These are phyloP conservation scores for Limnephilus rhombicus DNA, from an alignment of 2,888 invertebrate species.

Conservation along the genomic window DNA sequence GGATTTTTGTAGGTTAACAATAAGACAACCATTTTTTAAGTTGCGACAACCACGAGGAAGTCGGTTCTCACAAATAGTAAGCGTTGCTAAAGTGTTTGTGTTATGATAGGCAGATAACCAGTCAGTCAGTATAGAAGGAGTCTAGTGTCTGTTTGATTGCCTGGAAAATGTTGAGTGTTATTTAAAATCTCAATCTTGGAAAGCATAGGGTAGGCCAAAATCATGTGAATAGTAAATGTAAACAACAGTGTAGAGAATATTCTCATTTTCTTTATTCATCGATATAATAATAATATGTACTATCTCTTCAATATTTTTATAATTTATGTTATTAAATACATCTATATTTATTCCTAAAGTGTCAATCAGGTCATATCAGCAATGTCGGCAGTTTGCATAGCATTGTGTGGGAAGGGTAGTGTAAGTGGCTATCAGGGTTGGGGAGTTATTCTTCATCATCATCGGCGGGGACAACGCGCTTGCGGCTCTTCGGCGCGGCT, in stretches of 20 bases:
- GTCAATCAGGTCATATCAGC: conserved; percentile 52
- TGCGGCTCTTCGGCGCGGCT: conserved; percentile 70
- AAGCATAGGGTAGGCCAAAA: not conserved
- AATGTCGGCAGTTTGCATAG: conserved; percentile 50
- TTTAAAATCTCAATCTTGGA: not conserved
- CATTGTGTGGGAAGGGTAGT: conserved; percentile 3
- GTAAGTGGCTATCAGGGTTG: not conserved
- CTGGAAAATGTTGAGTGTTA: not conserved
- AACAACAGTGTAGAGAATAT: conserved; percentile 60
- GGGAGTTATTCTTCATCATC: conserved; percentile 59
- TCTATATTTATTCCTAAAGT: conserved; percentile 65
- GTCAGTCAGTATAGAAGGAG: not conserved
- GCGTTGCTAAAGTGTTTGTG: not conserved
- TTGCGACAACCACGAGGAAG: not conserved
- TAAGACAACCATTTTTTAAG: too few species aligned
- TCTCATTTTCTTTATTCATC: conserved; percentile 63
- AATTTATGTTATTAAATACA: conserved; percentile 67
- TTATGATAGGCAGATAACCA: not conserved
- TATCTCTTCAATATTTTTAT: conserved; percentile 55
- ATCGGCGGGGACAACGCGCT: conserved; percentile 24
- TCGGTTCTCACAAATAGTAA: not conserved
- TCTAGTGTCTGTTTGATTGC: not conserved
- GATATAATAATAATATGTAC: conserved; percentile 48
- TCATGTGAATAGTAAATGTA: conserved; percentile 10
- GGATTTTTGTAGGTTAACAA: too few species aligned